Base-by-base conservation (phyloP, 1,140 invertebrate genomes). In the Sycophila sp. region DNA sequence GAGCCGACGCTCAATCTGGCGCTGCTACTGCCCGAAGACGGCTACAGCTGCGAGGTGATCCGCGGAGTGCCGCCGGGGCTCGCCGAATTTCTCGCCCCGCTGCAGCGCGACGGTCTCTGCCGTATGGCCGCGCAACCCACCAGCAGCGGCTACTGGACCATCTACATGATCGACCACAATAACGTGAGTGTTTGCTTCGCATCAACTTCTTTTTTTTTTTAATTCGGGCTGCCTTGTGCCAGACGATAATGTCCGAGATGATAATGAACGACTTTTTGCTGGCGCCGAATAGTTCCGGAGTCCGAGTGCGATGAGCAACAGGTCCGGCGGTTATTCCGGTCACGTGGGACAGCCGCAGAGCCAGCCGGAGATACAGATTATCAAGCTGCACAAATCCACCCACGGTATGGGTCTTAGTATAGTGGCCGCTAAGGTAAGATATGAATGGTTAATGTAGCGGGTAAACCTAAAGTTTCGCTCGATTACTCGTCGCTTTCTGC, bases 21-120 rank as follows among this genome's bases (percentile, higher is more conserved):
- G 4, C 93, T 99, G 62, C 86, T 99, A 5, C 87, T 99, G 13
- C 98, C 98, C 0, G 96, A 98, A 80, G 98, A 99, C 87, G 98
- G 98, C 13, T 99, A 99, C 87, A 97, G 96, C 78, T 98, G 96
- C 85, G 97, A 99, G 86, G 94, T 98, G 42, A 95, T 97, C 51
- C 88, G 94, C 58, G 96, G 96, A 34, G 92, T 98, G 51, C 97
- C 97, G 19, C 92, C 92, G n/a, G 96, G 96, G 6, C 86, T 99
- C 24, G 92, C 94, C 0, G 97, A 99, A 81, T 98, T 98, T 81
- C 86, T 99, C 24, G 91, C 92, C 62, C 96, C 96, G 2, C 87
- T 98, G 22, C 93, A 96, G 81, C 90, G 92, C 53, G 92, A 92
- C 51, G 94, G 94, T 7, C 88, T 98, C 30, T 98, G 97, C 81